These are phyloP conservation scores for Microtus montanus DNA, from an alignment of 2,113 vertebrate genomes.

Conservation along the genomic window DNA sequence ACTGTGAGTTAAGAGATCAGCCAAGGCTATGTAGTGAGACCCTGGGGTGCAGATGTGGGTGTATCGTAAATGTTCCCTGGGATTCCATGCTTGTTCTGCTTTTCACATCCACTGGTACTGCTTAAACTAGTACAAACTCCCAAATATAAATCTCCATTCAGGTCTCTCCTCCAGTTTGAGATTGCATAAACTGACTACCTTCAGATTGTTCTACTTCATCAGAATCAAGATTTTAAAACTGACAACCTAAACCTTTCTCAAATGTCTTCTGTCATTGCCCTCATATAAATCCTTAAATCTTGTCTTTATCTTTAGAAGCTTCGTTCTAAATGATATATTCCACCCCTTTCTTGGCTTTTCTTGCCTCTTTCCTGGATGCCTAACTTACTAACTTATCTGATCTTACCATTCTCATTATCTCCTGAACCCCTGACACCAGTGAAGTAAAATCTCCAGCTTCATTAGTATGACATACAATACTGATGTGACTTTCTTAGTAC, in stretches of 20 bases:
- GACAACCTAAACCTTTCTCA: constrained; percentile 29
- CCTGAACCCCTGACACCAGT: neutral
- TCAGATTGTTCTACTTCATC: neutral
- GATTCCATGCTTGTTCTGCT: neutral
- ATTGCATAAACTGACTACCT: neutral
- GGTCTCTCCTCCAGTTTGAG: neutral
- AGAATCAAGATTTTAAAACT: constrained; percentile 18
- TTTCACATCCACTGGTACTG: neutral
- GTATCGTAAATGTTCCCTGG: neutral
- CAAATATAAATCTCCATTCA: neutral
- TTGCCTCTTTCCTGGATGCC: neutral
- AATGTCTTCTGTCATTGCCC: neutral
- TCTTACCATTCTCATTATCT: neutral
- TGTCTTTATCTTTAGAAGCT: constrained; percentile 46
- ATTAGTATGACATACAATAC: neutral
- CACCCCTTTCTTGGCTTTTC: neutral
- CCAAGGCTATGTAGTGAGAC: neutral
- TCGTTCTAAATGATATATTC: constrained; percentile 6
- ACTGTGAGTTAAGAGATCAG: neutral
- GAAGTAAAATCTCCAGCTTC: neutral
- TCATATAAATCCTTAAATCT: constrained; percentile 6
- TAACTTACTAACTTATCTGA: neutral
- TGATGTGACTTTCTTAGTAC: neutral
- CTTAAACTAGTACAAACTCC: constrained; percentile 13
- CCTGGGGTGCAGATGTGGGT: neutral